Percentiles rank a stretch among this genome's conserved stretches.
Evolutionary conservation across 2,888 invertebrate genomes (phyloP).

Genomic region (Cataglyphis livida): DNA sequence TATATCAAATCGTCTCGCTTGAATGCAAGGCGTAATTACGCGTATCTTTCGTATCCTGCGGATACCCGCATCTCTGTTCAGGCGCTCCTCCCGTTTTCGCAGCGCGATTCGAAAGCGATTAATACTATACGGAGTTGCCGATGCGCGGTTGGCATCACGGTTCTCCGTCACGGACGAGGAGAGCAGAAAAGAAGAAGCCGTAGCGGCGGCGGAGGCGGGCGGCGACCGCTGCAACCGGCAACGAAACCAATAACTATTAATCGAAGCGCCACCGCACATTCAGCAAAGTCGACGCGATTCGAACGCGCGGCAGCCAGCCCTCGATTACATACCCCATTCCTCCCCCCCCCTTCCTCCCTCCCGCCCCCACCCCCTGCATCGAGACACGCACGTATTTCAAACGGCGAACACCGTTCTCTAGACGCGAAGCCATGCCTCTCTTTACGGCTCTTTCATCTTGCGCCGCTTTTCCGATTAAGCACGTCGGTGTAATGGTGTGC

Average conservation of each 20-base stretch:
- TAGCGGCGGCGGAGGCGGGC: conserved; percentile 37
- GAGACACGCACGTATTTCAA: conserved; percentile 31
- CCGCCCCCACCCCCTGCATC: background rate
- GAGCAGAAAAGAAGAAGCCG: conserved; percentile 53
- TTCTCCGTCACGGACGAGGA: conserved; percentile 53
- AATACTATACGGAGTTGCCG: conserved; percentile 65
- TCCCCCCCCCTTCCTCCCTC: background rate
- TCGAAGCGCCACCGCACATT: conserved; percentile 82
- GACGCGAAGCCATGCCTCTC: conserved; percentile 77
- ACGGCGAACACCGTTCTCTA: conserved; percentile 55
- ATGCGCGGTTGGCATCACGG: conserved; percentile 40
- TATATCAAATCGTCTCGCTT: background rate
- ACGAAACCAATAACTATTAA: conserved; percentile 84
- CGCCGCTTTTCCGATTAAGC: conserved; percentile 73
- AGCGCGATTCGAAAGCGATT: conserved; percentile 72
- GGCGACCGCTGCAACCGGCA: conserved; percentile 61
- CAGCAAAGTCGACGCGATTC: conserved; percentile 78
- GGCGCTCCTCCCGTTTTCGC: conserved; percentile 32
- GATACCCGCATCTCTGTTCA: conserved; percentile 24
- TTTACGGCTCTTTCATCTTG: conserved; percentile 63
- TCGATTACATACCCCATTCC: conserved; percentile 33
- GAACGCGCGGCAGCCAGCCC: conserved; percentile 45
- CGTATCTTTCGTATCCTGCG: conserved; percentile 56
- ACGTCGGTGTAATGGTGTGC: conserved; percentile 31
- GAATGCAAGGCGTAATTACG: conserved; percentile 33